Conservation (phyloP, 2,113 vertebrate species). For the Natator depressus region DNA sequence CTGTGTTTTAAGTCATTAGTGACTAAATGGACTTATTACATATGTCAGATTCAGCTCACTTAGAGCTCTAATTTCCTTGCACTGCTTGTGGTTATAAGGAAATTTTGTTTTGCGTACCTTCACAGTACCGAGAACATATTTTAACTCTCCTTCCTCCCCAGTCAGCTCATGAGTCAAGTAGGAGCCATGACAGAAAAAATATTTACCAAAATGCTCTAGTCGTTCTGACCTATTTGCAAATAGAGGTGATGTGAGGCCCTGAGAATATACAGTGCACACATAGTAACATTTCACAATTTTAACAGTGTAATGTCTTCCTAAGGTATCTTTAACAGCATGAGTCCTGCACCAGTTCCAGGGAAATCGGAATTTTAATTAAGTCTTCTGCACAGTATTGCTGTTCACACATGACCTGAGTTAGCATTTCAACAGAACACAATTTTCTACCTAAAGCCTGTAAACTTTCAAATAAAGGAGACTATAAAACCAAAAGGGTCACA, state of each 20-base stretch:
- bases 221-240: not conserved
- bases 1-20: conserved; percentile 71
- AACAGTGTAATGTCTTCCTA: not conserved
- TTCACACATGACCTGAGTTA: conserved; percentile 30
- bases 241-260: not conserved
- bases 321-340: not conserved
- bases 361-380: conserved; percentile 18
- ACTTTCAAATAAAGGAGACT: conserved; percentile 43
- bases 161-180: conserved; percentile 21
- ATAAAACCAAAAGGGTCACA: conserved; percentile 45
- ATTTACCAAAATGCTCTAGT: not conserved
- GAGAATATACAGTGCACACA: fast-evolving
- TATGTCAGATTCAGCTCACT: conserved; percentile 67
- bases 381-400: not conserved
- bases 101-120: conserved; percentile 51
- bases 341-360: not conserved
- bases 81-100: conserved; percentile 41
- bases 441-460: conserved; percentile 33
- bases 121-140: conserved; percentile 40
- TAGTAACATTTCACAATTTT: not conserved
- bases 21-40: conserved; percentile 75
- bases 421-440: conserved; percentile 52
- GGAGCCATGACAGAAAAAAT: not conserved
- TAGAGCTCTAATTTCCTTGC: conserved; percentile 54
- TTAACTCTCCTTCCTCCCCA: not conserved